Evolutionary conservation across 2,797 vertebrate genomes (phyloP).

Genomic region (Sternotherus odoratus): DNA sequence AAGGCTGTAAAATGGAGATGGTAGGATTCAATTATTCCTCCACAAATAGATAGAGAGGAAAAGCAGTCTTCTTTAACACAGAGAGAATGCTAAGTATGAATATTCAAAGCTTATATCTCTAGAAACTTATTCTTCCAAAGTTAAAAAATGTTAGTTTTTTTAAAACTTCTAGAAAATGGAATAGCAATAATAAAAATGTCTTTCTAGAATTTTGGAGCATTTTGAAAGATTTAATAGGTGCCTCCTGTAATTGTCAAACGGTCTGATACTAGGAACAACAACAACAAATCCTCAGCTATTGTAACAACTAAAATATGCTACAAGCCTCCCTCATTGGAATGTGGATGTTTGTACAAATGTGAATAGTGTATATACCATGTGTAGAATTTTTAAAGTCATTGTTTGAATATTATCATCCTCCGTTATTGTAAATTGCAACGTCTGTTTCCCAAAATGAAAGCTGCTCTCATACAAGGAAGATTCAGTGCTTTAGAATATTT

Average conservation of each 20-base stretch:
- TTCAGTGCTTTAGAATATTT: constrained; percentile 4
- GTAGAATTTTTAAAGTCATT: neutral
- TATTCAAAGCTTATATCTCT: neutral
- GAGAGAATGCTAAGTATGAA: neutral
- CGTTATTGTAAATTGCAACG: neutral
- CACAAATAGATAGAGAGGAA: neutral
- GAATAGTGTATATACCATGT: neutral
- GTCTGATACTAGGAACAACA: neutral
- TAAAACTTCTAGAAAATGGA: neutral
- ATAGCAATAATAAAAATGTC: neutral
- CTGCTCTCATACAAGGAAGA: neutral
- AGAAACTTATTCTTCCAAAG: constrained; percentile 12
- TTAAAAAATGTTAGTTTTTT: neutral
- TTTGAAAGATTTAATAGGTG: neutral
- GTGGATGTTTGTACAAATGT: neutral
- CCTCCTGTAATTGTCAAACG: neutral
- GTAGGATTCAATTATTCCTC: neutral
- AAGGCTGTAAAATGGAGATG: neutral
- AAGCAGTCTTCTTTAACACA: neutral
- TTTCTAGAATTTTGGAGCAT: neutral
- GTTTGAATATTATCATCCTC: neutral
- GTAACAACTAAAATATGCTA: neutral
- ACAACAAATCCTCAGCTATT: neutral
- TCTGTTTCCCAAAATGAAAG: neutral
- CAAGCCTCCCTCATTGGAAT: neutral